A percentile compares a stretch with the other conserved stretches of the same genome.
Evolutionary conservation across 2,113 vertebrate species (phyloP).

Genomic region (Paralichthys olivaceus): DNA sequence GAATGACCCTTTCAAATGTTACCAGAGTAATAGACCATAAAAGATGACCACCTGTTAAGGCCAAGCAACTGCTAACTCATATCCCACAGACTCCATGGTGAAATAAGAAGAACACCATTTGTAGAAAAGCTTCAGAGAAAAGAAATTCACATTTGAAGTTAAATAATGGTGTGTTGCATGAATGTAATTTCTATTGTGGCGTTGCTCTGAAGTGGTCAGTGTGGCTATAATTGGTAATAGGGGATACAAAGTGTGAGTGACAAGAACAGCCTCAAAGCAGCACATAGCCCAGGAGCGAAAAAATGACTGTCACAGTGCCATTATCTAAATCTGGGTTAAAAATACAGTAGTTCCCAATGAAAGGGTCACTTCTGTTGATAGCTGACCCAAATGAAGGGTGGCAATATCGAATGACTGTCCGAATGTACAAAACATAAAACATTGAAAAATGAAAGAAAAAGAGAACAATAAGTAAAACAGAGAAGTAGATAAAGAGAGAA

Average conservation of each 20-base stretch:
- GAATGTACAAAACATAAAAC: background rate
- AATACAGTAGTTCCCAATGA: constrained; percentile 50
- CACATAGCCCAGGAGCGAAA: constrained; percentile 51
- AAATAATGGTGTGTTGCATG: constrained; percentile 5
- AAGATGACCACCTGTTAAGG: constrained; percentile 90
- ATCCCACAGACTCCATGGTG: constrained; percentile 57
- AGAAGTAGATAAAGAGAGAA: constrained; percentile 12
- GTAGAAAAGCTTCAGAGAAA: constrained; percentile 23
- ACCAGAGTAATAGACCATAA: constrained; percentile 81
- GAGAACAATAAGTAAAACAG: background rate
- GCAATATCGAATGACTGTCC: background rate
- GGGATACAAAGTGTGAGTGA: constrained; percentile 69
- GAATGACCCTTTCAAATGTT: constrained; percentile 89
- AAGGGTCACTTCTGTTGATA: constrained; percentile 49
- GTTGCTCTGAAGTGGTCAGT: constrained; percentile 50
- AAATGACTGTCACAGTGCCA: constrained; percentile 55
- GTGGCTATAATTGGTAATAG: constrained; percentile 59
- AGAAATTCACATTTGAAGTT: constrained; percentile 30
- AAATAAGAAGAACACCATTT: constrained; percentile 41
- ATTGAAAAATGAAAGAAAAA: background rate
- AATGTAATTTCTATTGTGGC: constrained; percentile 25
- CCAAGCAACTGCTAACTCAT: constrained; percentile 89
- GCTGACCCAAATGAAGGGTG: constrained; percentile 13
- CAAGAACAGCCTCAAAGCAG: constrained; percentile 56
- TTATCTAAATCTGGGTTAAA: constrained; percentile 71